These are phyloP conservation scores for Gallinago jamesoni DNA, from an alignment of 2,113 vertebrate genomes.

Conservation along the genomic window DNA sequence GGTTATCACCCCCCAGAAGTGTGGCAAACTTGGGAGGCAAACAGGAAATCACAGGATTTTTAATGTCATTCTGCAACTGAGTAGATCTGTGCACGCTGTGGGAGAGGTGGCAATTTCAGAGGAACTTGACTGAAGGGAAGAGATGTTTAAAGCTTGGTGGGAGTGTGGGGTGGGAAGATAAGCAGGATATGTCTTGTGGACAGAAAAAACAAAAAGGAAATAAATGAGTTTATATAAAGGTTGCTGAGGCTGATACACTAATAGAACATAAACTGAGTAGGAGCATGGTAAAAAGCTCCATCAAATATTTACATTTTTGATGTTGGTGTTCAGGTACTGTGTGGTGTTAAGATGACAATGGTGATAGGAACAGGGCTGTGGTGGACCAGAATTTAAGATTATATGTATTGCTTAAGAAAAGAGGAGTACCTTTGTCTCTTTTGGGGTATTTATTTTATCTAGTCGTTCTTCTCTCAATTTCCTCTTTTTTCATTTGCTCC, in stretches of 20 bases:
- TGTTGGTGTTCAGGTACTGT: neutral
- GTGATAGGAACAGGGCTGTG: neutral
- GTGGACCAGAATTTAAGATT: neutral
- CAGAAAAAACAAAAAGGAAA: slow-evolving; percentile 1
- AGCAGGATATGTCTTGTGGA: slow-evolving; percentile 13
- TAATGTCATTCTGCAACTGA: slow-evolving; percentile 3
- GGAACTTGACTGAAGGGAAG: slow-evolving; percentile 41
- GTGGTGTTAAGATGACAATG: neutral
- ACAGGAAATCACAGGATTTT: slow-evolving; percentile 22
- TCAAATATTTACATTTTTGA: slow-evolving; percentile 39
- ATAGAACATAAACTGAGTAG: slow-evolving; percentile 28
- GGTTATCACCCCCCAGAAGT: neutral
- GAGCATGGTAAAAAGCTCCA: neutral
- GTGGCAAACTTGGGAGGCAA: neutral
- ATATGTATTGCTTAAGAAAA: neutral
- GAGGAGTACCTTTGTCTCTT: neutral
- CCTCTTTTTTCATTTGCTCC: neutral
- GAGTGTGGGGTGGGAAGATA: slow-evolving; percentile 49
- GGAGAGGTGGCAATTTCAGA: slow-evolving; percentile 35
- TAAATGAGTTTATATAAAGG: slow-evolving; percentile 19
- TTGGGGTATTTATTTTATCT: neutral
- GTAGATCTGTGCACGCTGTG: neutral
- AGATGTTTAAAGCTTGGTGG: slow-evolving; percentile 37
- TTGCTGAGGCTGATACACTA: slow-evolving; percentile 15
- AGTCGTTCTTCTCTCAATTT: neutral